These are phyloP conservation scores for Molorchus minor DNA, from an alignment of 2,888 invertebrate genomes.

Conservation along the genomic window DNA sequence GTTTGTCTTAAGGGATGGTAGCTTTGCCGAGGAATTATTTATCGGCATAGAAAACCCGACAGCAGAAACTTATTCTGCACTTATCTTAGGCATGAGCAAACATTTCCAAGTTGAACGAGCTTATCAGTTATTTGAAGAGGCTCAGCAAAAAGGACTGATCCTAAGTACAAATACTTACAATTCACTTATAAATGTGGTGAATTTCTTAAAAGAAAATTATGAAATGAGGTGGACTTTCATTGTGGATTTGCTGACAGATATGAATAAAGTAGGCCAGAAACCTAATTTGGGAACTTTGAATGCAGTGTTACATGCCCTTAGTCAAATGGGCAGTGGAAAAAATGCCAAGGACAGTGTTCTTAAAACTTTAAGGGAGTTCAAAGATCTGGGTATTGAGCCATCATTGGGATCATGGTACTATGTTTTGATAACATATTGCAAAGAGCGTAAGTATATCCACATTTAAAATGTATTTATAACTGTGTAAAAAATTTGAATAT, in stretches of 20 bases:
- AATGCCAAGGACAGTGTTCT: conserved; percentile 63
- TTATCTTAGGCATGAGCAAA: conserved; percentile 86
- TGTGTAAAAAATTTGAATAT: neutral
- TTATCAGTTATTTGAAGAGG: conserved; percentile 71
- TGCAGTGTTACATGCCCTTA: conserved; percentile 66
- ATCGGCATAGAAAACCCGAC: conserved; percentile 73
- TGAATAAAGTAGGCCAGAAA: conserved; percentile 66
- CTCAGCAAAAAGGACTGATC: conserved; percentile 70
- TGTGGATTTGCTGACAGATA: conserved; percentile 69
- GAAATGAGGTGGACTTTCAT: conserved; percentile 73
- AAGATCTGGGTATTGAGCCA: conserved; percentile 73
- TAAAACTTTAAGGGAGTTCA: conserved; percentile 72
- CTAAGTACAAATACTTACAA: conserved; percentile 77
- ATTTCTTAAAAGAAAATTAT: conserved; percentile 72
- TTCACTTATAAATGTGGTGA: conserved; percentile 69
- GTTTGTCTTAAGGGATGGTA: conserved; percentile 77
- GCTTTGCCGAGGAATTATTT: conserved; percentile 81
- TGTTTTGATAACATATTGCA: conserved; percentile 74
- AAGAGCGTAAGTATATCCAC: conserved; percentile 69
- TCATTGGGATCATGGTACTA: conserved; percentile 80
- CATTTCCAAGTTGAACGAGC: conserved; percentile 75
- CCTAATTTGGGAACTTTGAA: conserved; percentile 79
- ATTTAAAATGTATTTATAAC: neutral
- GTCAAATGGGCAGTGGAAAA: conserved; percentile 61
- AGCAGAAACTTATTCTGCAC: conserved; percentile 75